Evolutionary conservation across 2,797 vertebrate species (phyloP).

Genomic region (Sebastes flavidus): DNA sequence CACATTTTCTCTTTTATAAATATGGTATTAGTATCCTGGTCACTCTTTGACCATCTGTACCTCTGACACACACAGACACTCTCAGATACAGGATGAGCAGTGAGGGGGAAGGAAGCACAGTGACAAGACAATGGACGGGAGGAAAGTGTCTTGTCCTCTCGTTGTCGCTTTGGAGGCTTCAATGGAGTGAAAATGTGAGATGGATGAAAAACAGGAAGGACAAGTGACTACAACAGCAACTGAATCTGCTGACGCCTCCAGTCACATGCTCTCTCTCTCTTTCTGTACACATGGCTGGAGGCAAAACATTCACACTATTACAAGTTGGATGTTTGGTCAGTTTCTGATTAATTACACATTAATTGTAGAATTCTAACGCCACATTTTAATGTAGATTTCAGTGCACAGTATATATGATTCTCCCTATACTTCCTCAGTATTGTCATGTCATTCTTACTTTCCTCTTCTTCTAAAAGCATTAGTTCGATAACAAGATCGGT

Average conservation of each 20-base stretch:
- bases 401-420: fast-evolving
- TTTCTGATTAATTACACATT: neutral
- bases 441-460: neutral
- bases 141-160: slow-evolving; percentile 36
- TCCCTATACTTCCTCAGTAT: too few relatives aligned
- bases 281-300: fast-evolving
- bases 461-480: neutral
- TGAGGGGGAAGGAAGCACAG: slow-evolving; percentile 43
- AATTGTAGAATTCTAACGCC: neutral
- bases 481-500: neutral
- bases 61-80: neutral
- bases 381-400: neutral
- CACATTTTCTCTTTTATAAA: neutral
- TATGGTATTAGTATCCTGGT: slow-evolving; percentile 22
- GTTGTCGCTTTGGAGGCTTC: slow-evolving; percentile 24
- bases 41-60: slow-evolving; percentile 31
- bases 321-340: neutral
- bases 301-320: fast-evolving
- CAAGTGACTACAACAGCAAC: neutral
- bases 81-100: slow-evolving; percentile 20
- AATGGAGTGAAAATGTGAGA: slow-evolving; percentile 34
- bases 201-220: slow-evolving; percentile 53
- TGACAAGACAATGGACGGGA: slow-evolving; percentile 47
- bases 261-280: neutral
- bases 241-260: slow-evolving; percentile 16